These are phyloP conservation scores for Caenorhabditis doughertyi DNA, from an alignment of 2,888 invertebrate species.

Conservation along the genomic window DNA sequence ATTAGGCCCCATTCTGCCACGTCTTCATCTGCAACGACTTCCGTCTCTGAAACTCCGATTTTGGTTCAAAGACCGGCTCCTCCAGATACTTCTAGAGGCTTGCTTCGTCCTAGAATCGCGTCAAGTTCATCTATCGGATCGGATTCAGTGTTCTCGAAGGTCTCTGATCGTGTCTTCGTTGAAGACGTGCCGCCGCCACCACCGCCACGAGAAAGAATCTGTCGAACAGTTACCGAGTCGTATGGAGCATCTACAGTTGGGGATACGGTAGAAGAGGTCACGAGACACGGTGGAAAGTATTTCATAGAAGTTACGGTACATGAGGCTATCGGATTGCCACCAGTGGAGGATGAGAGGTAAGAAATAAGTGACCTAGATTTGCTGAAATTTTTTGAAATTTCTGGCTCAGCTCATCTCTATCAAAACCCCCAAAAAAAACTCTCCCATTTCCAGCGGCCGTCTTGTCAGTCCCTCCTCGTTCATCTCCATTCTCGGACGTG, in stretches of 20 bases:
- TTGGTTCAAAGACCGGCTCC: not conserved
- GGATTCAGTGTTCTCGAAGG: conserved; percentile 49
- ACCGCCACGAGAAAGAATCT: conserved; percentile 13
- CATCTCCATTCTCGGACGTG: conserved; percentile 68
- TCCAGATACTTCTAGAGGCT: not conserved
- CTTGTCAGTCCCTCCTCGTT: conserved; percentile 61
- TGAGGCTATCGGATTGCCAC: conserved; percentile 69
- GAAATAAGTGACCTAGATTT: too few species aligned
- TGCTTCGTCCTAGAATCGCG: not conserved
- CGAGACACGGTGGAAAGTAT: conserved; percentile 43
- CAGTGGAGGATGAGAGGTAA: conserved; percentile 58
- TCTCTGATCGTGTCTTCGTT: not conserved
- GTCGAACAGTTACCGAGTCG: conserved; percentile 17
- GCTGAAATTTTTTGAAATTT: too few species aligned
- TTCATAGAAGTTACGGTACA: conserved; percentile 66
- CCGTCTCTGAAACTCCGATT: not conserved
- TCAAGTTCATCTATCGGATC: conserved; percentile 46
- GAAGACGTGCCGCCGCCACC: not conserved
- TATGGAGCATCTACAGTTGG: conserved; percentile 43
- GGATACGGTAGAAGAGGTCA: conserved; percentile 46
- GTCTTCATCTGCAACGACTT: not conserved
- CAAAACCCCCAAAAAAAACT: too few species aligned
- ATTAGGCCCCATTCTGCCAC: conserved; percentile 25
- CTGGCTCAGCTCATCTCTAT: too few species aligned
- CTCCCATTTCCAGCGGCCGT: conserved; percentile 56